Conservation (phyloP, 2,113 vertebrate species). For the Laticauda colubrina region DNA sequence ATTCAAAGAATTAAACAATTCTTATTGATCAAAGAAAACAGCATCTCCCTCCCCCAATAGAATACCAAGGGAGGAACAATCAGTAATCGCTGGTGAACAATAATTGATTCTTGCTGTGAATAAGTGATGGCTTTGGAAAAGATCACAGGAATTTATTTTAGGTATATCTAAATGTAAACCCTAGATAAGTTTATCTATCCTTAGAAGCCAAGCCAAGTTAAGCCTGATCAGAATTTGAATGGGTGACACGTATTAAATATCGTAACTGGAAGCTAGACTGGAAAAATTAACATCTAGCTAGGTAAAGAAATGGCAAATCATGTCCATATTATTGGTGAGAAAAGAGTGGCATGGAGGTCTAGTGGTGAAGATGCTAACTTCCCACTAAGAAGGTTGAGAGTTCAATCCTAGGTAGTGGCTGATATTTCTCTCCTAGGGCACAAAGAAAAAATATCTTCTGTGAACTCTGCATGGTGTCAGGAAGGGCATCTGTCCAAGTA, state of each 20-base stretch:
- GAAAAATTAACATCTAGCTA: not conserved
- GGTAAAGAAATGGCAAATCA: not conserved
- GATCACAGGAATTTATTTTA: not conserved
- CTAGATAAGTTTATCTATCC: not conserved
- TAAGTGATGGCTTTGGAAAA: not conserved
- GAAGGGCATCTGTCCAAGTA: not conserved
- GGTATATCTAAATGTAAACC: not conserved
- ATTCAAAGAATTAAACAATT: not conserved
- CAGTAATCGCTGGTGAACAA: not conserved
- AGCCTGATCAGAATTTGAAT: not conserved
- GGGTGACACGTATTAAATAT: not conserved
- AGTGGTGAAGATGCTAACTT: not conserved
- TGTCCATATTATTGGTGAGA: not conserved
- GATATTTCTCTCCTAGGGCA: not conserved
- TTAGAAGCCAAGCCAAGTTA: not conserved
- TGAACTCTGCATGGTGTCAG: not conserved
- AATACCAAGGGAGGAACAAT: not conserved
- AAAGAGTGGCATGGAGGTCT: not conserved
- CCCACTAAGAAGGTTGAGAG: not conserved
- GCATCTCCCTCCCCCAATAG: not conserved
- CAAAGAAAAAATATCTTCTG: not conserved
- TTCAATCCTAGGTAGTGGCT: not conserved
- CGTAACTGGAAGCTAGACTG: not conserved
- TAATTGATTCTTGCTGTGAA: not conserved
- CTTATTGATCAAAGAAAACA: not conserved